Conservation (phyloP, 2,888 invertebrate species). For the Campoplex nolae region DNA sequence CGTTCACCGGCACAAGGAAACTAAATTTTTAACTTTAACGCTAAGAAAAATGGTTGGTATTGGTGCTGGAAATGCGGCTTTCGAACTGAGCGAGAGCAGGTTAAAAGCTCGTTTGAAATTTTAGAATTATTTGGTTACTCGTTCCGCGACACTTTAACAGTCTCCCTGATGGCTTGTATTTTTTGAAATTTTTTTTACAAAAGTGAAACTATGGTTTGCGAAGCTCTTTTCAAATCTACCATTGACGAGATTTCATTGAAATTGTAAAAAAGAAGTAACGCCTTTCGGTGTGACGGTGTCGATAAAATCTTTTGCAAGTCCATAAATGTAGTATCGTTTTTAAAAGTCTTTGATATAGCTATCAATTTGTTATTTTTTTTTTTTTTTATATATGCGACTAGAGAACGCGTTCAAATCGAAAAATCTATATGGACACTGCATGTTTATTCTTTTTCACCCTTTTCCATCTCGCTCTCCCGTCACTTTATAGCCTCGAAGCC, state of each 20-base stretch:
- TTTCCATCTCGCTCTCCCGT: background rate
- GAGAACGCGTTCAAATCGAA: slow-evolving; percentile 6
- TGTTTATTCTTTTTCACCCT: slow-evolving; percentile 19
- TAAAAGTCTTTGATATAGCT: background rate
- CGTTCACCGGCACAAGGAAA: too few species aligned
- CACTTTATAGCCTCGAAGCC: slow-evolving; percentile 5
- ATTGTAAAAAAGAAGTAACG: background rate
- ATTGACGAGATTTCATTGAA: background rate
- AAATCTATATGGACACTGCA: slow-evolving; percentile 22
- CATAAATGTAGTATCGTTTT: slow-evolving; percentile 19
- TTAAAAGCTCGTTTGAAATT: background rate
- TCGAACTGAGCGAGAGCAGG: background rate
- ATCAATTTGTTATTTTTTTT: too few species aligned
- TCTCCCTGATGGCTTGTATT: background rate
- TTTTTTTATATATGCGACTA: background rate
- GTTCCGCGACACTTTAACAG: background rate
- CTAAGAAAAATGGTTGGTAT: background rate
- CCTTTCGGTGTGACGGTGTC: background rate
- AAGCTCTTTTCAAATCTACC: background rate
- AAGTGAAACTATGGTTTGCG: background rate
- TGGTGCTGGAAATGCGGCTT: background rate
- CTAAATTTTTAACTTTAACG: too few species aligned
- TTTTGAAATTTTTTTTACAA: background rate
- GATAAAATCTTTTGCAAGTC: slow-evolving; percentile 7
- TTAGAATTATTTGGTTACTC: background rate